Conservation (phyloP, 2,113 vertebrate genomes). For the Entomyzon cyanotis region DNA sequence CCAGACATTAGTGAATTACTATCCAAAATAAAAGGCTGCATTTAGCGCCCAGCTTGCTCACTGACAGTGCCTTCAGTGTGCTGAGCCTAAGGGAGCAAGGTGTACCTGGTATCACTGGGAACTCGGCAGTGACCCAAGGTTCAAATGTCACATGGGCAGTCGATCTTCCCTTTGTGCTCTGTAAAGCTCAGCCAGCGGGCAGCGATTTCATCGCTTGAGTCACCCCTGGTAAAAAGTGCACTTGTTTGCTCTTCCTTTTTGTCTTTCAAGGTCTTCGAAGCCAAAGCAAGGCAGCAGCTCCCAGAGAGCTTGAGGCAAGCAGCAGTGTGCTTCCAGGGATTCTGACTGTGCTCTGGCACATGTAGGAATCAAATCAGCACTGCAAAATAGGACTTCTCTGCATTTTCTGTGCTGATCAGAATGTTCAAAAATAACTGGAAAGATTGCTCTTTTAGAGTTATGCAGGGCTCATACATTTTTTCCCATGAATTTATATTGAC, state of each 20-base stretch:
- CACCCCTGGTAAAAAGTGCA: not conserved
- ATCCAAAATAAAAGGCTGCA: not conserved
- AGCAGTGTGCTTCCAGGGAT: not conserved
- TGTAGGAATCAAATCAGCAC: accelerated
- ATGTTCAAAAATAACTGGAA: not conserved
- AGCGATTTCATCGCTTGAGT: not conserved
- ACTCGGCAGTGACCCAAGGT: not conserved
- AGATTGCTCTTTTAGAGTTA: not conserved
- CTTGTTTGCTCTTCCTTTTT: not conserved
- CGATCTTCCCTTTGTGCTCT: not conserved
- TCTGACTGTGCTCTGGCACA: not conserved
- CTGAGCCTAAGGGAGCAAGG: accelerated
- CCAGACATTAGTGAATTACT: not conserved
- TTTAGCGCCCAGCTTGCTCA: not conserved
- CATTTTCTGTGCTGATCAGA: not conserved
- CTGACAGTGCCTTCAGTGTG: not conserved
- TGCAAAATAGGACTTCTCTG: not conserved
- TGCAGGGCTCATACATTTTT: not conserved
- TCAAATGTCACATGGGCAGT: not conserved
- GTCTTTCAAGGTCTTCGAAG: not conserved
- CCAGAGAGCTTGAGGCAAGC: not conserved
- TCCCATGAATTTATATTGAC: not conserved
- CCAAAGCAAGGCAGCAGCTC: not conserved
- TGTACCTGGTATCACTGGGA: accelerated
- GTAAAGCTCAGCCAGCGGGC: accelerated